A percentile compares a stretch with the other conserved stretches of the same genome.
phyloP scores from a whole-genome alignment of 2,113 vertebrate species.

The Gobio gobio region DNA sequence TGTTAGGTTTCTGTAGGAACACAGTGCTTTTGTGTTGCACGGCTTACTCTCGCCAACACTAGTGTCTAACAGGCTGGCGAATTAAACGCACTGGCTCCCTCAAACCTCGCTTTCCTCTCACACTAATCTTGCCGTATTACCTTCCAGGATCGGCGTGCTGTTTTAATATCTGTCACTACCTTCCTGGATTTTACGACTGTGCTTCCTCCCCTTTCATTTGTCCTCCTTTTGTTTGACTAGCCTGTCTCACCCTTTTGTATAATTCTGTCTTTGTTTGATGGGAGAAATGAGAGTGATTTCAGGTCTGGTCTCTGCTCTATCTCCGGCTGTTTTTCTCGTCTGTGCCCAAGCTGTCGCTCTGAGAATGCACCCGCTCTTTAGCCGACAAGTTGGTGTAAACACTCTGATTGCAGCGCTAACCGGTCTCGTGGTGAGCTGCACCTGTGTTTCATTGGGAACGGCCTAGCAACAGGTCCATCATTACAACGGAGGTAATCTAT shows the following conservation, averaged over 20 bases:
- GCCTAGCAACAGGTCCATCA: slow-evolving; percentile 60
- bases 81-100: slow-evolving; percentile 46
- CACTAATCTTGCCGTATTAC: slow-evolving; percentile 81
- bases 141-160: slow-evolving; percentile 77
- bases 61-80: slow-evolving; percentile 37
- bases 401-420: slow-evolving; percentile 69
- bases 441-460: slow-evolving; percentile 71
- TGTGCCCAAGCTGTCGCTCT: slow-evolving; percentile 21
- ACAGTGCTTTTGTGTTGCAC: slow-evolving; percentile 59
- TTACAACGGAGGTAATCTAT: slow-evolving; percentile 59
- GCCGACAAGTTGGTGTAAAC: slow-evolving; percentile 71
- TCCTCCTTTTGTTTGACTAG: slow-evolving; percentile 80
- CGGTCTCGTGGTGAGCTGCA: slow-evolving; percentile 54
- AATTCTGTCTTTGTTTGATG: slow-evolving; percentile 63
- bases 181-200: slow-evolving; percentile 74
- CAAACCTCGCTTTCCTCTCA: slow-evolving; percentile 44
- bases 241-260: slow-evolving; percentile 65
- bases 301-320: slow-evolving; percentile 68
- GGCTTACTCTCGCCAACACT: slow-evolving; percentile 30
- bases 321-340: slow-evolving; percentile 60
- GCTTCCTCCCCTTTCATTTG: slow-evolving; percentile 77
- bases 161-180: slow-evolving; percentile 83
- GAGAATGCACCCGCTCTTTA: slow-evolving; percentile 56
- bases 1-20: slow-evolving; percentile 60
- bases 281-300: slow-evolving; percentile 54